Conservation (phyloP, 2,888 invertebrate species). For the Xestia ashworthii region DNA sequence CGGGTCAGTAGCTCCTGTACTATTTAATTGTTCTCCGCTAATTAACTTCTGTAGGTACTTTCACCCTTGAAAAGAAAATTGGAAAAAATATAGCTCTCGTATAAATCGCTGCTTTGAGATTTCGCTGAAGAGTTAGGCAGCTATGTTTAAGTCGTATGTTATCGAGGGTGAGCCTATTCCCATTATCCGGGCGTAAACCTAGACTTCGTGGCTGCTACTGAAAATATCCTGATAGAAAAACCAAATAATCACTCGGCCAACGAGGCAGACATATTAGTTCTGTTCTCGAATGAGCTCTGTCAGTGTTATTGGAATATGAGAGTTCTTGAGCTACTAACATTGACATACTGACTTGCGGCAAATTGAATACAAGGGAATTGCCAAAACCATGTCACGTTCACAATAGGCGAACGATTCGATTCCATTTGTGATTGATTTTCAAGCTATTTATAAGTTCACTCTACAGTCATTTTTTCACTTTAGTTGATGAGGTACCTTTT, state of each 20-base stretch:
- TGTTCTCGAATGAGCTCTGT: neutral
- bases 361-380: conserved; percentile 28
- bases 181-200: no score
- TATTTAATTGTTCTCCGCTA: conserved; percentile 34
- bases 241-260: no score
- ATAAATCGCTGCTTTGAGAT: neutral
- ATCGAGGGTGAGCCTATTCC: no score
- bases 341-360: conserved; percentile 63
- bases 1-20: conserved; percentile 50
- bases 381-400: conserved; percentile 39
- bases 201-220: no score
- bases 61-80: conserved; percentile 9
- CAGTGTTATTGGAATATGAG: neutral
- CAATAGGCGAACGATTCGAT: conserved; percentile 34
- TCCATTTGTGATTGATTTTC: conserved; percentile 45
- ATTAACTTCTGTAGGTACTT: conserved; percentile 31
- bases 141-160: no score
- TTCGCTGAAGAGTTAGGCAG: no score
- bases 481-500: conserved; percentile 14
- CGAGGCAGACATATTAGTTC: no score
- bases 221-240: no score
- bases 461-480: conserved; percentile 7
- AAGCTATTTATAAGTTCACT: conserved; percentile 13
- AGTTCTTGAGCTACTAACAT: conserved; percentile 54
- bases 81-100: neutral